Evolutionary conservation across 2,888 invertebrate genomes (phyloP).

Genomic region (Microdon myrmicae): DNA sequence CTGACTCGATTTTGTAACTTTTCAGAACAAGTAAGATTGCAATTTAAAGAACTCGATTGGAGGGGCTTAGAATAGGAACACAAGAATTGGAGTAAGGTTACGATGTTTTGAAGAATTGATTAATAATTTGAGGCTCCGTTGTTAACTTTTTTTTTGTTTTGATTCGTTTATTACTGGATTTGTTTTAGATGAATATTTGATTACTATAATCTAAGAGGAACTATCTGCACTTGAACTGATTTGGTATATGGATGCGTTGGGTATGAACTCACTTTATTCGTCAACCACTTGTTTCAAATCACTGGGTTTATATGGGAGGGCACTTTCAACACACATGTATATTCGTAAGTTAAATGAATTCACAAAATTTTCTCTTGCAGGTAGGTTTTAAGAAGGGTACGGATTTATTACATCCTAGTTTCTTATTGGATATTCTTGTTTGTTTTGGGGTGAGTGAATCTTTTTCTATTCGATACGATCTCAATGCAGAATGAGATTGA

Average conservation of each 20-base stretch:
- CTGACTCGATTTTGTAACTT: no score
- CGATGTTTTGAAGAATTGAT: no score
- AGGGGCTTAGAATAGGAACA: no score
- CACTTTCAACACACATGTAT: background rate
- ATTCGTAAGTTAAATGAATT: no score
- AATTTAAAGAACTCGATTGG: no score
- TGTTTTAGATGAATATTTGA: slow-evolving; percentile 13
- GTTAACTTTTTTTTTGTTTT: background rate
- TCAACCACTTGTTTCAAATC: slow-evolving; percentile 43
- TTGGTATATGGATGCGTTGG: slow-evolving; percentile 3
- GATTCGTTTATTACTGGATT: background rate
- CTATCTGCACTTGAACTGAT: background rate
- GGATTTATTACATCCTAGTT: background rate
- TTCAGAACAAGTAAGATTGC: no score
- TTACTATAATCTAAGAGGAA: slow-evolving; percentile 8
- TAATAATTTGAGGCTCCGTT: background rate
- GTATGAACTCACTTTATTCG: background rate
- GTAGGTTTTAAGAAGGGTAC: no score
- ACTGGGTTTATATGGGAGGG: background rate
- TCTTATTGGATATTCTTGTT: no score
- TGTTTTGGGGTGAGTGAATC: slow-evolving; percentile 22
- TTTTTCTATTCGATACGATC: slow-evolving; percentile 39
- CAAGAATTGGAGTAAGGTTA: no score
- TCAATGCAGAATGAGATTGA: slow-evolving; percentile 42
- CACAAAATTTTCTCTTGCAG: no score